Conservation (phyloP, 2,888 invertebrate species). For the Orthosia cruda region DNA sequence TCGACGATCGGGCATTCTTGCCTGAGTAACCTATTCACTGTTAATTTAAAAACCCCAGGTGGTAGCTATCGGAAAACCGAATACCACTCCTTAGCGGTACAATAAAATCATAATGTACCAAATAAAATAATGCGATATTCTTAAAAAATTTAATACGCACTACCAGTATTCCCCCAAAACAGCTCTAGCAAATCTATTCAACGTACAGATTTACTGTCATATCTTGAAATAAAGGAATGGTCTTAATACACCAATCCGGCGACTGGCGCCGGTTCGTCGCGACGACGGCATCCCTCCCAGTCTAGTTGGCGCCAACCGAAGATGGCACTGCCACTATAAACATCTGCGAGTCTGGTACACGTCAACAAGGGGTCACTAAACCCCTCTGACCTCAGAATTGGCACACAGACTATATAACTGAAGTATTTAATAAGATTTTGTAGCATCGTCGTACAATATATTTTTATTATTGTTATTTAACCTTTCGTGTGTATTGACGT, state of each 20-base stretch:
- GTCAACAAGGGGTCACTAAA: conserved; percentile 74
- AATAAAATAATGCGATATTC: neutral
- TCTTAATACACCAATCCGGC: conserved; percentile 43
- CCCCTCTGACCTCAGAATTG: conserved; percentile 70
- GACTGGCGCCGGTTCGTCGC: conserved; percentile 82
- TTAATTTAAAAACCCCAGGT: neutral
- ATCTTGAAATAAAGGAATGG: conserved; percentile 32
- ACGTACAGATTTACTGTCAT: conserved; percentile 41
- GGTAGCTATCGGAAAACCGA: no score
- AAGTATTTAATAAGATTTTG: conserved; percentile 24
- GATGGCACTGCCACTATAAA: conserved; percentile 76
- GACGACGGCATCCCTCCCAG: conserved; percentile 74
- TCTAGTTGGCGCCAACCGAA: conserved; percentile 81
- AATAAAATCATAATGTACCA: neutral
- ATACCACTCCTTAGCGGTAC: neutral
- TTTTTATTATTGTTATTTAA: conserved; percentile 7
- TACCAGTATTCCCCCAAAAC: conserved; percentile 1
- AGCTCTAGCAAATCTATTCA: conserved; percentile 21
- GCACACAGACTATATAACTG: conserved; percentile 51
- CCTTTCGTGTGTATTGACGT: no score
- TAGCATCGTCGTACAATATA: conserved; percentile 9
- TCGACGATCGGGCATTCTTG: no score
- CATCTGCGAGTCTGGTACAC: conserved; percentile 72
- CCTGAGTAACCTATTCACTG: neutral
- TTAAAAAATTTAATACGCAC: neutral